Conservation (phyloP, 2,113 vertebrate species). For the Chionodraco myersi region DNA sequence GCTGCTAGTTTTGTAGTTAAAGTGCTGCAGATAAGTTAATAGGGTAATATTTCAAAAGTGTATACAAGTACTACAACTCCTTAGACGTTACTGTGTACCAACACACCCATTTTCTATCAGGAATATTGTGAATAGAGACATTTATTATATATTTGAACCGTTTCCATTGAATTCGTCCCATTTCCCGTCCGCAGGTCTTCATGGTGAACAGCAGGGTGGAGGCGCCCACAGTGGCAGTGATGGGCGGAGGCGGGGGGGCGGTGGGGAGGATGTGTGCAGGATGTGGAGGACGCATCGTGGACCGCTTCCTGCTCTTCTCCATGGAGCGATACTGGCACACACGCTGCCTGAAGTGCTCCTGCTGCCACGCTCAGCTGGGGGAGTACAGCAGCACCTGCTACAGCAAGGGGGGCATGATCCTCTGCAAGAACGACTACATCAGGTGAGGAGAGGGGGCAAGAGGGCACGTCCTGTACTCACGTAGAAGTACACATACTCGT, state of each 20-base stretch:
- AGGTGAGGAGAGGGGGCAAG: constrained; percentile 67
- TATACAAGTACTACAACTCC: too few species aligned
- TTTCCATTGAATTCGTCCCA: too few species aligned
- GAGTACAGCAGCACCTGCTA: constrained; percentile 88
- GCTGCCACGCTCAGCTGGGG: constrained; percentile 87
- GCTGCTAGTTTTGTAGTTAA: too few species aligned
- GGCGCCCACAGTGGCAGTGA: constrained; percentile 75
- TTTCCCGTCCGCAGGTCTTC: constrained; percentile 44
- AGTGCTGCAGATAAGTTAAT: too few species aligned
- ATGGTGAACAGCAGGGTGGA: constrained; percentile 87
- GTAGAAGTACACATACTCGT: too few species aligned
- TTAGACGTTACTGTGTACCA: too few species aligned
- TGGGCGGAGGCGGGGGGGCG: constrained; percentile 63
- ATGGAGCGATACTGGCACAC: constrained; percentile 89
- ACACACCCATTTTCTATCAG: too few species aligned
- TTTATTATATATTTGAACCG: too few species aligned
- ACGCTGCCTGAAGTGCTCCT: constrained; percentile 86
- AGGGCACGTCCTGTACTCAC: too few species aligned
- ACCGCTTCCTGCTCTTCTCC: constrained; percentile 87
- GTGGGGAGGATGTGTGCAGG: constrained; percentile 79
- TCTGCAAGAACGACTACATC: constrained; percentile 88
- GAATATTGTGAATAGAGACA: too few species aligned
- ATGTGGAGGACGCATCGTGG: constrained; percentile 83
- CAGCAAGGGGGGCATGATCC: constrained; percentile 88
- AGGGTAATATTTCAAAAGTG: too few species aligned